Conservation (phyloP, 2,888 invertebrate genomes). For the Lasioglossum calceatum region DNA sequence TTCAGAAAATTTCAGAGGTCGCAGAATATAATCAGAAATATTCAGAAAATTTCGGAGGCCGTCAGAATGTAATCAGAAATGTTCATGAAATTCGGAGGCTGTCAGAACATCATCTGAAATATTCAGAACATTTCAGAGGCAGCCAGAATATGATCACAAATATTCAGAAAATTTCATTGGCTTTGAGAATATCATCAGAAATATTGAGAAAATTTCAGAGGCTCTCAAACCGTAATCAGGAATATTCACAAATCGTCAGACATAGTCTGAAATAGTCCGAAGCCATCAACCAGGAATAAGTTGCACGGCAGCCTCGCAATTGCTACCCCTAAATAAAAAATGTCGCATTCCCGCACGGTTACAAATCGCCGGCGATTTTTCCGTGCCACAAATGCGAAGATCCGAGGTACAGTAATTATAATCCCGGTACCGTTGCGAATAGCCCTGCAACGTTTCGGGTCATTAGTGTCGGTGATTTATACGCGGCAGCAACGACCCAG, state of each 20-base stretch:
- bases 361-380: background rate
- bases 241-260: background rate
- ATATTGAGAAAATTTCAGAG: too few relatives aligned
- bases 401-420: constrained; percentile 35
- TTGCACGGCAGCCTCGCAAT: background rate
- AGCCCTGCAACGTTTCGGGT: constrained; percentile 24
- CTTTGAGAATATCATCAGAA: too few relatives aligned
- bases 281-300: background rate
- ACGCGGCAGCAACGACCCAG: constrained; percentile 3
- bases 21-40: too few relatives aligned
- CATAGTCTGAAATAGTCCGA: background rate
- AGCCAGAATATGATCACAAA: too few relatives aligned
- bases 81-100: too few relatives aligned
- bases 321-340: background rate
- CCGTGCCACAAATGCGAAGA: background rate
- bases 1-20: too few relatives aligned
- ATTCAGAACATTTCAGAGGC: too few relatives aligned
- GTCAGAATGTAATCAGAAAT: too few relatives aligned
- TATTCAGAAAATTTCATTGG: too few relatives aligned
- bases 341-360: background rate
- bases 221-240: too few relatives aligned
- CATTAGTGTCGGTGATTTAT: constrained; percentile 28
- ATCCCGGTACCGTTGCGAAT: constrained; percentile 31
- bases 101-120: too few relatives aligned
- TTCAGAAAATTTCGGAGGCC: too few relatives aligned